Percentiles rank a stretch among this genome's conserved stretches.
phyloP scores from a whole-genome alignment of 2,888 invertebrate genomes.

The Tuberolachnus salignus region DNA sequence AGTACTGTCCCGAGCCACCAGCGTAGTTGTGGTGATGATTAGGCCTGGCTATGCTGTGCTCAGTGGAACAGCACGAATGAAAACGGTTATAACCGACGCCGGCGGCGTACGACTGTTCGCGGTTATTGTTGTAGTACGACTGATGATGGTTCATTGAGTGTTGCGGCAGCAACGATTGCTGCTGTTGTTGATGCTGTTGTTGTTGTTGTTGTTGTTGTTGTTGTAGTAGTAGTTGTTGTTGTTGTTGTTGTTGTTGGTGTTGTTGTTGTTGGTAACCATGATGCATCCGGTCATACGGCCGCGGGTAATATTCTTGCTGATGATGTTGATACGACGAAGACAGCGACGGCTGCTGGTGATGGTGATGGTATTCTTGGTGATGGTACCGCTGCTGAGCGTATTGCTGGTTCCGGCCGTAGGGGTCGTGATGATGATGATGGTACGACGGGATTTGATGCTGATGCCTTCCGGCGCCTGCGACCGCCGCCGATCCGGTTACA shows the following conservation, averaged over 20 bases:
- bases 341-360: conserved; percentile 9
- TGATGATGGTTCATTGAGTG: background rate
- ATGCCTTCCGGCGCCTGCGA: conserved; percentile 13
- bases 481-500: conserved; percentile 40
- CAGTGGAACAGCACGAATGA: conserved; percentile 52
- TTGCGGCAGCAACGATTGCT: background rate
- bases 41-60: conserved; percentile 38
- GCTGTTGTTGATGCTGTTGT: conserved; percentile 37
- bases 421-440: conserved; percentile 57
- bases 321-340: conserved; percentile 32
- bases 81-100: conserved; percentile 37
- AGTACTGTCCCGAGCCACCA: conserved; percentile 28
- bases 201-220: background rate
- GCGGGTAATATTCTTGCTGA: conserved; percentile 57
- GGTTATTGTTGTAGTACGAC: conserved; percentile 8
- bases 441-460: conserved; percentile 3
- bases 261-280: conserved; percentile 17
- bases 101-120: conserved; percentile 44
- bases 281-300: conserved; percentile 55
- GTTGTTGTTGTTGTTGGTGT: conserved; percentile 37
- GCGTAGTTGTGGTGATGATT: conserved; percentile 30
- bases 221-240: conserved; percentile 12
- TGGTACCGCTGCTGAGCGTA: conserved; percentile 36
- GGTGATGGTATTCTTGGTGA: conserved; percentile 56
- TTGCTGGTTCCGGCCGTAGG: conserved; percentile 52